A percentile compares a stretch with the other conserved stretches of the same genome.
Conservation (phyloP, 2,888 invertebrate species). For the Cephus runcator region DNA sequence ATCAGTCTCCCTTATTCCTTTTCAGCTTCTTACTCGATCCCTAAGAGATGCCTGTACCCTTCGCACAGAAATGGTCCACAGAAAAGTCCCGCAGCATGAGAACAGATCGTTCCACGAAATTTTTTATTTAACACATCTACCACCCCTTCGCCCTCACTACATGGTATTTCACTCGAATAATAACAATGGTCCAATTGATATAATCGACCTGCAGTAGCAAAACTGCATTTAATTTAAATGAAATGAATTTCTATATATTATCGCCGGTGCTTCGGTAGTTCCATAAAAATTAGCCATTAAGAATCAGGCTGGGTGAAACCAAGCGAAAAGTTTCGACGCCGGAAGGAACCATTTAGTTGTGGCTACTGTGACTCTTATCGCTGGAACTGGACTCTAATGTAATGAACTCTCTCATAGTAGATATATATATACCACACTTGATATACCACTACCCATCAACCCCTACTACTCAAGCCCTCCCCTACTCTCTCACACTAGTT, state of each 20-base stretch:
- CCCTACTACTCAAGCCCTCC: neutral
- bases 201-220: neutral
- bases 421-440: neutral
- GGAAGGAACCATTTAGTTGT: conserved; percentile 13
- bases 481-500: neutral
- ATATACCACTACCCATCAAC: neutral
- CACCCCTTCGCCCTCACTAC: neutral
- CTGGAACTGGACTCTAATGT: conserved; percentile 20
- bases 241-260: neutral
- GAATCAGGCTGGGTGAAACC: neutral
- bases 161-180: neutral
- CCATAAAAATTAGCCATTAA: neutral
- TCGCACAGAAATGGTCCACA: neutral
- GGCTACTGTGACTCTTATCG: conserved; percentile 20
- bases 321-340: neutral
- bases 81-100: neutral
- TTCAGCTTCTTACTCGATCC: neutral
- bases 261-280: neutral
- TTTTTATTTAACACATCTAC: neutral
- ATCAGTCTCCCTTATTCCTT: neutral
- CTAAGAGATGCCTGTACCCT: neutral
- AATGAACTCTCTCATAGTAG: conserved; percentile 11
- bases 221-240: neutral
- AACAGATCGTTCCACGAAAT: neutral
- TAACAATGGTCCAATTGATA: neutral